These are phyloP conservation scores for Eupeodes corollae DNA, from an alignment of 1,140 invertebrate species.

Conservation along the genomic window DNA sequence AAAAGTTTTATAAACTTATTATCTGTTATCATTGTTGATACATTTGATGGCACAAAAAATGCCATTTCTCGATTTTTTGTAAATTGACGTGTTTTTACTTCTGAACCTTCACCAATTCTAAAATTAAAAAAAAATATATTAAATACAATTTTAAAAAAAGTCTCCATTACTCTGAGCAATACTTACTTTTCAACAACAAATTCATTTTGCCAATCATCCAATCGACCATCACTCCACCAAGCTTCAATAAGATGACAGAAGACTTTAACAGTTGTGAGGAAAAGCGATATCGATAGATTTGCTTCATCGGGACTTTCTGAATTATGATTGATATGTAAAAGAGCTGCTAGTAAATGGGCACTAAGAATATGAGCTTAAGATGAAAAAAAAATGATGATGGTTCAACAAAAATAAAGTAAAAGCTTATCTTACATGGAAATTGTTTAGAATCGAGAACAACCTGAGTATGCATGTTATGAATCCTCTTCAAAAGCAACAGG, in stretches of 20 bases:
- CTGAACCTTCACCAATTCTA: not conserved
- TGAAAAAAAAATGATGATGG: not conserved
- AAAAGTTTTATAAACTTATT: slow-evolving; percentile 19
- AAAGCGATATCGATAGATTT: slow-evolving; percentile 13
- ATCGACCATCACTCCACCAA: slow-evolving; percentile 24
- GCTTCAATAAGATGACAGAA: slow-evolving; percentile 26
- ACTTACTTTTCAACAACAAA: slow-evolving; percentile 20
- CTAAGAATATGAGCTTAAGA: slow-evolving; percentile 14
- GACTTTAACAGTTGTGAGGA: slow-evolving; percentile 11
- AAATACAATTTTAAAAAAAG: not conserved
- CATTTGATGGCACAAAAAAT: slow-evolving; percentile 5
- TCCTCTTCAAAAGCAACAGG: slow-evolving; percentile 9
- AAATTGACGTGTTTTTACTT: slow-evolving; percentile 6
- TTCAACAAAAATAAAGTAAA: too few species aligned
- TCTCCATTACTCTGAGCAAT: too few species aligned
- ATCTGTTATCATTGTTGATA: slow-evolving; percentile 6
- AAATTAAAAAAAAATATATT: not conserved
- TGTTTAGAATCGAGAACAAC: slow-evolving; percentile 1
- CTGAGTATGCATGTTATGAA: slow-evolving; percentile 7
- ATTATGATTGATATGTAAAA: slow-evolving; percentile 8
- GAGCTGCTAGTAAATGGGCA: slow-evolving; percentile 16
- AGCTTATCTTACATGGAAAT: slow-evolving; percentile 8
- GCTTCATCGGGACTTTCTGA: not conserved
- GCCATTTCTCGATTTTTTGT: slow-evolving; percentile 8
- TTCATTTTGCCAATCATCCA: slow-evolving; percentile 24